phyloP scores from a whole-genome alignment of 2,888 invertebrate genomes.

The Drosophila sordidula region DNA sequence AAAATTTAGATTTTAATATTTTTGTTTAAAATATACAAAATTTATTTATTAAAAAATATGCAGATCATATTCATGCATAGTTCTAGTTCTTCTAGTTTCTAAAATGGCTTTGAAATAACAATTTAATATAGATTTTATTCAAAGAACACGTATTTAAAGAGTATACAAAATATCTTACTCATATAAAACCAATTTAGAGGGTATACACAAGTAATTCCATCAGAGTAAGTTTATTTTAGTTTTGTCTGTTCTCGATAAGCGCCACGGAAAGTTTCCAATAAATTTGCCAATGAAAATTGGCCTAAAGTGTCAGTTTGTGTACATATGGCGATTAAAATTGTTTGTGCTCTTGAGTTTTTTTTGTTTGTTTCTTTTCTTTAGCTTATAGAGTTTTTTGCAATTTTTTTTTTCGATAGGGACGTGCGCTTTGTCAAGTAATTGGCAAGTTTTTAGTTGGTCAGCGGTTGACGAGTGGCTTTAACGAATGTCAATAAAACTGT shows the following conservation, averaged over 20 bases:
- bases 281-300: slow-evolving; percentile 25
- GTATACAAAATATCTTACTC: too few relatives aligned
- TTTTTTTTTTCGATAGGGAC: slow-evolving; percentile 29
- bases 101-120: too few relatives aligned
- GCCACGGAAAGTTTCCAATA: slow-evolving; percentile 31
- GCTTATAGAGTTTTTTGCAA: slow-evolving; percentile 1
- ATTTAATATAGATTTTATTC: too few relatives aligned
- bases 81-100: too few relatives aligned
- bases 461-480: slow-evolving; percentile 13
- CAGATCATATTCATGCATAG: too few relatives aligned
- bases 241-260: not conserved
- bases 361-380: slow-evolving; percentile 12
- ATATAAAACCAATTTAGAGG: not conserved
- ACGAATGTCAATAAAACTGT: slow-evolving; percentile 62
- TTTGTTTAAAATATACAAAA: too few relatives aligned
- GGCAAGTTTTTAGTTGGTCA: slow-evolving; percentile 41
- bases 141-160: too few relatives aligned
- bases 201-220: not conserved
- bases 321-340: slow-evolving; percentile 12
- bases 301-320: slow-evolving; percentile 6
- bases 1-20: too few relatives aligned
- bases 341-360: not conserved
- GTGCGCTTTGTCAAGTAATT: slow-evolving; percentile 54
- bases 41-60: too few relatives aligned
- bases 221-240: not conserved